Evolutionary conservation across 30 jellyfish, hydroid and myxozoan species (phyloP).

Genomic region (Aurelia aurita): DNA sequence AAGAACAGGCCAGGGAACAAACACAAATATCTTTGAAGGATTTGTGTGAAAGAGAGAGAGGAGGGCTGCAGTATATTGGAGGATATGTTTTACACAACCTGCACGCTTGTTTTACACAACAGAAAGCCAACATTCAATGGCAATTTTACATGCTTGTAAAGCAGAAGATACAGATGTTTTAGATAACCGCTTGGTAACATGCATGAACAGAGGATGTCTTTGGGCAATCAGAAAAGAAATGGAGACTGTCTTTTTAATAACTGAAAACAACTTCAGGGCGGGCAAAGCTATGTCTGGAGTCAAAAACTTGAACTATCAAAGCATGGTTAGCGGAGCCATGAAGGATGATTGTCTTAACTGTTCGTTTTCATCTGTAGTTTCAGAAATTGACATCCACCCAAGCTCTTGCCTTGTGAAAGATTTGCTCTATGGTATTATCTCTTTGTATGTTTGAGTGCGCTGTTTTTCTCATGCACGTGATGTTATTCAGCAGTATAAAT

Average conservation of each 20-base stretch:
- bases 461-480: no score
- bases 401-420: no score
- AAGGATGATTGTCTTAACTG: no score
- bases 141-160: not conserved
- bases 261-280: no score
- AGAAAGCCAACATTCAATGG: conserved; percentile 5
- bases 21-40: not conserved
- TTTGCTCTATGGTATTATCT: no score
- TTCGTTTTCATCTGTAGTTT: no score
- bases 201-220: conserved; percentile 15
- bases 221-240: not conserved
- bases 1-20: not conserved
- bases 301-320: no score
- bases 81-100: not conserved
- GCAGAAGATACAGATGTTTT: not conserved
- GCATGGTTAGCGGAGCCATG: no score
- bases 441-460: no score
- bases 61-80: not conserved
- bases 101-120: not conserved
- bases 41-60: not conserved
- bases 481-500: no score
- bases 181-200: not conserved
- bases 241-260: not conserved
- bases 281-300: no score
- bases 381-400: no score